These are phyloP conservation scores for Lichenostomus cassidix DNA, from an alignment of 2,113 vertebrate genomes.

Conservation along the genomic window DNA sequence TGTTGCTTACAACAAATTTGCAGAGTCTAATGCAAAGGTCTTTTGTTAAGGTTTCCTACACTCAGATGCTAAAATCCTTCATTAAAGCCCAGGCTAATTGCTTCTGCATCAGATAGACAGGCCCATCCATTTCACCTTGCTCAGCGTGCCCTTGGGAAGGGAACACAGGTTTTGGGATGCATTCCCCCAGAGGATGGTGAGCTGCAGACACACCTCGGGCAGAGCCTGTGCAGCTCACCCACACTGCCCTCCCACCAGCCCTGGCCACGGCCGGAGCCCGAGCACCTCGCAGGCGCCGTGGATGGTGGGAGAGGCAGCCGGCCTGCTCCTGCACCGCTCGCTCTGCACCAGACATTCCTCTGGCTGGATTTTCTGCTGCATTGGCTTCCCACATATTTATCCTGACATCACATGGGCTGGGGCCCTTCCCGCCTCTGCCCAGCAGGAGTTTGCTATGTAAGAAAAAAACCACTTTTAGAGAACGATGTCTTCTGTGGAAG, in stretches of 20 bases:
- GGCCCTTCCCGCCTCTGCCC: constrained; percentile 58
- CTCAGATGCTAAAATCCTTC: not conserved
- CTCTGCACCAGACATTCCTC: constrained; percentile 49
- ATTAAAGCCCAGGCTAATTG: not conserved
- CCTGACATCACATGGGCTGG: constrained; percentile 61
- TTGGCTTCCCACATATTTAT: constrained; percentile 61
- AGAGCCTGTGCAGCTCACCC: not conserved
- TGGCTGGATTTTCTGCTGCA: constrained; percentile 54
- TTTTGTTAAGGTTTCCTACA: constrained; percentile 4
- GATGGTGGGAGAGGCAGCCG: not conserved
- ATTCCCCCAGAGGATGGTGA: not conserved
- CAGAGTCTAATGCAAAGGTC: constrained; percentile 4
- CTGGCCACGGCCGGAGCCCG: fast-evolving
- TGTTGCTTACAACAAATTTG: constrained; percentile 37
- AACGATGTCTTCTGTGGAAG: not conserved
- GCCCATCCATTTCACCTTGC: not conserved
- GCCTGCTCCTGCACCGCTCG: not conserved
- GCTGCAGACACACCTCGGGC: not conserved
- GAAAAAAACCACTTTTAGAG: not conserved
- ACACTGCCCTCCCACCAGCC: fast-evolving
- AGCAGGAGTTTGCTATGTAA: constrained; percentile 5
- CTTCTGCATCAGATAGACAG: not conserved
- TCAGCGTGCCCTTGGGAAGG: not conserved
- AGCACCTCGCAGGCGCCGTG: fast-evolving
- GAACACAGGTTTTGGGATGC: fast-evolving